Conservation (phyloP, 2,888 invertebrate species). For the Apamea epomidion region DNA sequence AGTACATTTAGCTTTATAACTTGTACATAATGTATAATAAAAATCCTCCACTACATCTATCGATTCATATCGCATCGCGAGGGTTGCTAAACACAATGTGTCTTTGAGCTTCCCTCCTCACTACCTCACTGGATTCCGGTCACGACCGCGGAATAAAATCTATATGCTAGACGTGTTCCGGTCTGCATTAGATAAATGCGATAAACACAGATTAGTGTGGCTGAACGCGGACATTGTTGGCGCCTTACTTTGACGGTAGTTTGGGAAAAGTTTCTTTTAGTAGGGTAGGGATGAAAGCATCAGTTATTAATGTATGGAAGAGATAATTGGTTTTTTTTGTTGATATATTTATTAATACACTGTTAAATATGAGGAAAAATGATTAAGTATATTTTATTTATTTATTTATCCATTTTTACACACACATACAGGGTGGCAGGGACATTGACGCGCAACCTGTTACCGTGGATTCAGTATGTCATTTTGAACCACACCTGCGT, state of each 20-base stretch:
- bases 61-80: constrained; percentile 62
- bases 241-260: constrained; percentile 38
- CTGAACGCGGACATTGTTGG: constrained; percentile 43
- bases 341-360: background rate
- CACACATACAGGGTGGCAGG: no score
- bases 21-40: constrained; percentile 23
- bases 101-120: constrained; percentile 67
- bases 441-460: no score
- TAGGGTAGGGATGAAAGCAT: background rate
- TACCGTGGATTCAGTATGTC: no score
- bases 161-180: constrained; percentile 74
- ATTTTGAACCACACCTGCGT: no score
- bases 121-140: constrained; percentile 66
- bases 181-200: constrained; percentile 66
- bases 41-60: constrained; percentile 58
- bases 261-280: constrained; percentile 9
- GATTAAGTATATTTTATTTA: no score
- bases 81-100: constrained; percentile 75
- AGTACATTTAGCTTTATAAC: background rate
- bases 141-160: constrained; percentile 73
- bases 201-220: constrained; percentile 68
- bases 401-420: background rate
- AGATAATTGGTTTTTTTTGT: constrained; percentile 1
- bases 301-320: constrained; percentile 14
- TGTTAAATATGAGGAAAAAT: no score